Base-by-base conservation (phyloP, 2,113 vertebrate species). In the Osmerus mordax region DNA sequence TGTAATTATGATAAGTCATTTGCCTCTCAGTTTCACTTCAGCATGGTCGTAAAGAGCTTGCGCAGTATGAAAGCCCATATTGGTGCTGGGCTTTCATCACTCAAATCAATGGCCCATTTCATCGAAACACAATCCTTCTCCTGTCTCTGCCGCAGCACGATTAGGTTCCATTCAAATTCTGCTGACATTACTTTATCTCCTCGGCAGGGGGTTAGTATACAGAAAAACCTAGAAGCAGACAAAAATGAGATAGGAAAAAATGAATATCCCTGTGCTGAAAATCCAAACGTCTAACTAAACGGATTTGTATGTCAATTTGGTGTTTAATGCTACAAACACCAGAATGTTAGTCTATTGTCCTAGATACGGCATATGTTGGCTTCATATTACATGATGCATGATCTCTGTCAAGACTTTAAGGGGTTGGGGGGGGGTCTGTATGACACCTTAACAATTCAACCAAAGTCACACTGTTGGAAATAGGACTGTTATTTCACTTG, bases 51-150 rank as follows among this genome's bases (percentile, higher is more conserved):
- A 77, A 74, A 76, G 70, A 79, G 84, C 71, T 6, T 65, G 74
- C 82, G 77, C 73, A 62, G 74, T 74, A 70, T 77, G 82, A 81
- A 83, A 80, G 65, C 74, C 59, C 75, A 71, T 80, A 65, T 69
- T 54, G 70, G 75, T 25, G 69, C 83, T 76, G 56, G 73, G 62
- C 76, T 84, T 89, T 85, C 85, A 89, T 91, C 89, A 79, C 78
- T 90, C 85, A 90, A 90, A 90, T 91, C 88, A 89, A 90, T 92
- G 85, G 79, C 67, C 82, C 87, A 81, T 88, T 91, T 89, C 81
- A 89, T 87, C 74, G 84, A 87, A 90, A 89, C 81, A 80, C 84
- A 91, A 91, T 89, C 84, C 80, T 82, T 86, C 80, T 74, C 70
- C 60, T 82, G 76, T 86, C 81, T 84, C 78, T 78, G 65, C 85